Evolutionary conservation across 2,888 invertebrate species (phyloP), one percentile per base, ranked within the genome.

Genomic region (Listrodromus nycthemerus): DNA sequence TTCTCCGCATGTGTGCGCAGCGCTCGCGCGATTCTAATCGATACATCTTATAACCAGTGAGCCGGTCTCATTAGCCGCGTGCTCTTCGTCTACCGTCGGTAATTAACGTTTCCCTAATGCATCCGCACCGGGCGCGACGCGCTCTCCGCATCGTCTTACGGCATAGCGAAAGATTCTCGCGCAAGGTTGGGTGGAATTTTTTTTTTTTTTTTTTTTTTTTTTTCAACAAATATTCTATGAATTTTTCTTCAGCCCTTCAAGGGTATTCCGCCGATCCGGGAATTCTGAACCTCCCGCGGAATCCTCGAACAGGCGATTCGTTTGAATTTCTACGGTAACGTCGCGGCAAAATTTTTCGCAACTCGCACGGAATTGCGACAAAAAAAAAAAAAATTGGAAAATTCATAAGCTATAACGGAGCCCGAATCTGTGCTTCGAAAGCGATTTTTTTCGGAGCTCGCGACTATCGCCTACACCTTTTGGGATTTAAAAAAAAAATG

Each of bases 11-110:
- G 71, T 24, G 30, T n/a, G 30, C 19, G 16, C 30, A 27, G 70
- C 4, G n/a, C 24, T 71, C 83, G 81, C 75, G 80, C 85, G 88
- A 89, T 89, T 87, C 87, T 88, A 89, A 90, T 90, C 90, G 85
- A 89, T 87, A 82, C 86, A 87, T 89, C 85, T 87, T 86, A 65
- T 66, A 67, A 67, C 82, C 48, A 73, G 76, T 66, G 30, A 87
- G 86, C 86, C 86, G 84, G 87, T 85, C 89, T 90, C 90, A 90
- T 90, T 90, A 90, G 84, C 78, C 81, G 82, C 87, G 87, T 87
- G 82, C 86, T 82, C 41, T n/a, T 63, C 50, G 50, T 52, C 41
- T 65, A 21, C 88, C 86, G 86, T 82, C 76, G 86, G 83, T 88
- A 88, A 90, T 90, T 89, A 85, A 83, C 84, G 76, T 76, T 76